Conservation (phyloP, 2,113 vertebrate species). For the Toxostoma redivivum region DNA sequence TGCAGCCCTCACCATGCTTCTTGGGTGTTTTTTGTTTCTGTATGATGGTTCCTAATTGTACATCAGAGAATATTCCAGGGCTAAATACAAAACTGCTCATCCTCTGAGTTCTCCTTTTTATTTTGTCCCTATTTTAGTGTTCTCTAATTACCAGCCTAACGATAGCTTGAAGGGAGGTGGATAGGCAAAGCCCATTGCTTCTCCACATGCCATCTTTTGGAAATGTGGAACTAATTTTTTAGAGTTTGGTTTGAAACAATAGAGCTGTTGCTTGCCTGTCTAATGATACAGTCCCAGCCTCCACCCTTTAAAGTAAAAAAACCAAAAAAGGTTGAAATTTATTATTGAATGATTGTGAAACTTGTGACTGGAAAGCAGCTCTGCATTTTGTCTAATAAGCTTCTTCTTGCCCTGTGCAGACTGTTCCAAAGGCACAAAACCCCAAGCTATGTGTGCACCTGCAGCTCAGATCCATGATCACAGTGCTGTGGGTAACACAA, state of each 20-base stretch:
- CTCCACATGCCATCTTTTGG: neutral
- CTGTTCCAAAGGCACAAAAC: neutral
- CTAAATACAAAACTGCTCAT: conserved; percentile 44
- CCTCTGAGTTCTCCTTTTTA: neutral
- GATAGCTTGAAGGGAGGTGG: neutral
- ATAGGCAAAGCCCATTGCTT: neutral
- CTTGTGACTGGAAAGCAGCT: conserved; percentile 5
- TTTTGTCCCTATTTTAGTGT: neutral
- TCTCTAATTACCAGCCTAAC: conserved; percentile 55
- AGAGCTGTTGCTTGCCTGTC: neutral
- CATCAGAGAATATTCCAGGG: neutral
- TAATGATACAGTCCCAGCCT: neutral
- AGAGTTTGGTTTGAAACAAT: neutral
- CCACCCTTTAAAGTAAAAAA: neutral
- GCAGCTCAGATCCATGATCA: neutral
- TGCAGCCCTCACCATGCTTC: neutral
- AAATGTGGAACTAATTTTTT: conserved; percentile 20
- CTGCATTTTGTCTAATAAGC: neutral
- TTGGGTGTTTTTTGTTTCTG: neutral
- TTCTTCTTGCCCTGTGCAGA: neutral
- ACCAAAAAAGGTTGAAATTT: neutral
- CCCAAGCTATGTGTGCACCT: neutral
- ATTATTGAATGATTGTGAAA: neutral
- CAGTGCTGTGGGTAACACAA: neutral
- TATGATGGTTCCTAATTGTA: conserved; percentile 49